Evolutionary conservation across 1,140 invertebrate species (phyloP).

Genomic region (Thrips palmi): DNA sequence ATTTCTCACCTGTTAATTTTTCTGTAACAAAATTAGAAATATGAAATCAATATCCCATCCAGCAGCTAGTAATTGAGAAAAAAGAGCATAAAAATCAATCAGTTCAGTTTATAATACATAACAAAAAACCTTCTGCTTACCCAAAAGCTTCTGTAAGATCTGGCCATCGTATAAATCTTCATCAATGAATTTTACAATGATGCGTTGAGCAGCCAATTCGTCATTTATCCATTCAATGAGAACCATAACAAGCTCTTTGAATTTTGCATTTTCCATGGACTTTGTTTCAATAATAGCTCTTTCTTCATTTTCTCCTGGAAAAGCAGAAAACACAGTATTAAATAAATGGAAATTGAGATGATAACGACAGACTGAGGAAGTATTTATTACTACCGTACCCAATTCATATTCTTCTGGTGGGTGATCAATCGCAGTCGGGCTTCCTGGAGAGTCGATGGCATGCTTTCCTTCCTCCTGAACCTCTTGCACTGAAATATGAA

Average conservation of each 20-base stretch:
- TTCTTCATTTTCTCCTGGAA: slow-evolving; percentile 86
- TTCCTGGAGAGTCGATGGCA: slow-evolving; percentile 90
- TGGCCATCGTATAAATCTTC: slow-evolving; percentile 99
- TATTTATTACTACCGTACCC: slow-evolving; percentile 32
- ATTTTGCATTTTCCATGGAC: slow-evolving; percentile 69
- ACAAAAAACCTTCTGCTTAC: slow-evolving; percentile 25
- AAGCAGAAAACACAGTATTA: slow-evolving; percentile 12
- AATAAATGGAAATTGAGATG: neutral
- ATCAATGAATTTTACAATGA: slow-evolving; percentile 92
- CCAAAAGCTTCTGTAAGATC: slow-evolving; percentile 87
- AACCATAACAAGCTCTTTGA: slow-evolving; percentile 70
- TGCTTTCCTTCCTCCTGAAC: slow-evolving; percentile 89
- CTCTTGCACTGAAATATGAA: slow-evolving; percentile 60
- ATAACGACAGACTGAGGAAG: neutral
- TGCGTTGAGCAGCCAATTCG: slow-evolving; percentile 87
- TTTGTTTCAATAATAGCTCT: slow-evolving; percentile 84
- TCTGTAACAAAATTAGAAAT: slow-evolving; percentile 33
- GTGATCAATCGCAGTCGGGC: slow-evolving; percentile 61
- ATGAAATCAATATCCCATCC: slow-evolving; percentile 1
- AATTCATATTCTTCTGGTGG: slow-evolving; percentile 83
- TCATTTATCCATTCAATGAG: slow-evolving; percentile 98
- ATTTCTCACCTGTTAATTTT: slow-evolving; percentile 71
- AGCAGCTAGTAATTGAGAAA: slow-evolving; percentile 1
- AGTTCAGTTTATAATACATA: slow-evolving; percentile 7
- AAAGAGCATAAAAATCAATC: slow-evolving; percentile 1